A percentile compares a stretch with the other conserved stretches of the same genome.
These are phyloP conservation scores for Conger conger DNA, from an alignment of 2,113 vertebrate species.

Conservation along the genomic window DNA sequence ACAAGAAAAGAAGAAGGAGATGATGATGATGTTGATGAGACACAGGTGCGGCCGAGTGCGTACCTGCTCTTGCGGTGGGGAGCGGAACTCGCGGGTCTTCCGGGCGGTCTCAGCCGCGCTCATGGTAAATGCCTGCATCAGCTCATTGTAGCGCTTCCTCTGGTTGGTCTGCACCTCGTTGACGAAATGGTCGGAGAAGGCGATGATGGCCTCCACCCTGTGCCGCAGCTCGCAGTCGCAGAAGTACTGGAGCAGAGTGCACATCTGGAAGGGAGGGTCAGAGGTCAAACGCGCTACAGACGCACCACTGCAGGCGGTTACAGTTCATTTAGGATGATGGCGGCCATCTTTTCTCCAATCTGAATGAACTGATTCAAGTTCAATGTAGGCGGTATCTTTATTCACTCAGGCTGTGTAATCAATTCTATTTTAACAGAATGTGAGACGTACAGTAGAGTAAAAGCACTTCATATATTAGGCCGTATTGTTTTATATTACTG, in stretches of 20 bases:
- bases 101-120: conserved; percentile 86
- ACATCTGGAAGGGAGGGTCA: conserved; percentile 75
- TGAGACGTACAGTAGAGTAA: too few relatives aligned
- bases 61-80: conserved; percentile 92
- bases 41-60: too few relatives aligned
- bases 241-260: conserved; percentile 89
- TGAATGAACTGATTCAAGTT: neutral
- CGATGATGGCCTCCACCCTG: conserved; percentile 85
- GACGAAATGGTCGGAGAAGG: conserved; percentile 86
- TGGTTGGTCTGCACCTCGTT: conserved; percentile 84
- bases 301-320: neutral
- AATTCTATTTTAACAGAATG: too few relatives aligned
- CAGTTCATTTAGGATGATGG: neutral
- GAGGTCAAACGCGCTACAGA: neutral
- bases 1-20: too few relatives aligned
- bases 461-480: too few relatives aligned
- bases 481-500: too few relatives aligned
- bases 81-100: conserved; percentile 89
- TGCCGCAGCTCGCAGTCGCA: conserved; percentile 93
- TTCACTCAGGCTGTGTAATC: too few relatives aligned
- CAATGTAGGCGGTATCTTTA: too few relatives aligned
- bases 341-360: neutral
- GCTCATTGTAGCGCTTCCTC: conserved; percentile 77
- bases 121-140: conserved; percentile 89
- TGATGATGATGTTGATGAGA: neutral